Conservation (phyloP, 1,140 invertebrate species). For the Teleopsis dalmanni region DNA sequence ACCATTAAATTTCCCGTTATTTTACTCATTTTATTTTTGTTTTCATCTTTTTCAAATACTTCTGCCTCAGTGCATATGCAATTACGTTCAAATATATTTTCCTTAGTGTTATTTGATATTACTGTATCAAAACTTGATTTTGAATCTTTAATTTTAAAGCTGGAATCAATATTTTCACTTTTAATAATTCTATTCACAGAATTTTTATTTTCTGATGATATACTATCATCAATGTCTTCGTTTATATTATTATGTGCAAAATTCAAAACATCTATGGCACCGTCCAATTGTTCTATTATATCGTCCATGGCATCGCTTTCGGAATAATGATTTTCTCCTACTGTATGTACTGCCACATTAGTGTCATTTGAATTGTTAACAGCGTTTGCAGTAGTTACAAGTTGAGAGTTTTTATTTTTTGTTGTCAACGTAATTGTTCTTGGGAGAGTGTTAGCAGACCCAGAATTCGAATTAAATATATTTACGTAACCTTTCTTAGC, state of each 20-base stretch:
- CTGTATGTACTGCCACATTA: conserved; percentile 2
- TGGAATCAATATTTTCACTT: too few relatives aligned
- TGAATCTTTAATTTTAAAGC: too few relatives aligned
- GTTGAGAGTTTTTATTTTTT: conserved; percentile 9
- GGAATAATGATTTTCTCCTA: conserved; percentile 12
- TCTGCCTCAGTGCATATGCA: too few relatives aligned
- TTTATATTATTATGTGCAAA: not conserved
- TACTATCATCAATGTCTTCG: conserved; percentile 11
- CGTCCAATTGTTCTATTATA: conserved; percentile 42
- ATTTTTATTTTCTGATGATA: too few relatives aligned
- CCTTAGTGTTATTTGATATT: too few relatives aligned
- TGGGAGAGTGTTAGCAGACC: conserved; percentile 5
- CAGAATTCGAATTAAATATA: conserved; percentile 24
- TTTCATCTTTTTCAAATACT: too few relatives aligned
- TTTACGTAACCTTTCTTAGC: conserved; percentile 34
- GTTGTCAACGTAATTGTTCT: conserved; percentile 25
- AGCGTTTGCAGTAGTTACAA: conserved; percentile 41
- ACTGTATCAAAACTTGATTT: too few relatives aligned
- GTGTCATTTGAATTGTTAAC: conserved; percentile 21
- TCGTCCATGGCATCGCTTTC: conserved; percentile 34
- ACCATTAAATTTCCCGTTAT: too few relatives aligned
- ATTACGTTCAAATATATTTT: too few relatives aligned
- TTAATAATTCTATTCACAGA: too few relatives aligned
- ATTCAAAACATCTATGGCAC: conserved; percentile 20
- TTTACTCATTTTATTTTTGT: too few relatives aligned